Percentiles rank a stretch among this genome's conserved stretches.
phyloP scores from a whole-genome alignment of 1,140 invertebrate genomes.

The Lepidurus arcticus region DNA sequence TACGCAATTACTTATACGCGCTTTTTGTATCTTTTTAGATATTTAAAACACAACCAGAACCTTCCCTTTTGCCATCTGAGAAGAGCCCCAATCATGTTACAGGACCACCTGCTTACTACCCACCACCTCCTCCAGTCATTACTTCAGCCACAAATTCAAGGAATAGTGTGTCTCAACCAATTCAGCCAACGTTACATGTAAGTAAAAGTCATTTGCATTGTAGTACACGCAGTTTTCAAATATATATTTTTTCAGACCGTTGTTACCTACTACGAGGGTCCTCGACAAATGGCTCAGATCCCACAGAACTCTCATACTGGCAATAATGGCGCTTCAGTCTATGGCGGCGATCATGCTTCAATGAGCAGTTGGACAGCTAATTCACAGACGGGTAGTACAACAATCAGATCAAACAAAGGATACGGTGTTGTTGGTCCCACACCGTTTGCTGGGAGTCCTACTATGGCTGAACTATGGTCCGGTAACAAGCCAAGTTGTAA shows the following conservation, averaged over 20 bases:
- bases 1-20: neutral
- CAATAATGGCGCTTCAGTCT: constrained; percentile 20
- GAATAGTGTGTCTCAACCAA: constrained; percentile 37
- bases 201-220: neutral
- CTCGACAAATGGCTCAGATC: neutral
- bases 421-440: constrained; percentile 1
- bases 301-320: neutral
- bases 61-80: constrained; percentile 38
- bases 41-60: constrained; percentile 47
- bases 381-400: neutral
- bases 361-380: neutral
- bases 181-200: constrained; percentile 36
- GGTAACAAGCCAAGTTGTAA: constrained; percentile 26
- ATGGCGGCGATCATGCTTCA: neutral
- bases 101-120: constrained; percentile 31
- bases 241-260: neutral
- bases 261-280: constrained; percentile 29
- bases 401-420: constrained; percentile 19
- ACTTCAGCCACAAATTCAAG: constrained; percentile 20
- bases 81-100: constrained; percentile 30
- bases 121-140: constrained; percentile 32
- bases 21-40: constrained; percentile 42
- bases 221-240: neutral
- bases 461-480: constrained; percentile 32
- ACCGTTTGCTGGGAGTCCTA: constrained; percentile 29